Evolutionary conservation across 1,140 invertebrate genomes (phyloP).

Genomic region (Lamellibrachia luymesi): DNA sequence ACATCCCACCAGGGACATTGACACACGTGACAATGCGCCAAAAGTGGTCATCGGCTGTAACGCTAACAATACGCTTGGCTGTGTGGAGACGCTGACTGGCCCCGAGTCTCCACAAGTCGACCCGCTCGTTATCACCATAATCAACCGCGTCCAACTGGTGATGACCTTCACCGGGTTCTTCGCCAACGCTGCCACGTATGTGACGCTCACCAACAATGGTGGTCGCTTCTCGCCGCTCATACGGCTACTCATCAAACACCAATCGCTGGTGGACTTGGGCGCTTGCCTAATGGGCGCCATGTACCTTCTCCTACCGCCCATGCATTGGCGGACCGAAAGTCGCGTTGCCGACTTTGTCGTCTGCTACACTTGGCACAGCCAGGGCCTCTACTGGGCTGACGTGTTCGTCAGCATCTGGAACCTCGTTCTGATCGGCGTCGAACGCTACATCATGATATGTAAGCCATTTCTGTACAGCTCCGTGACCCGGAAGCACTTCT

Average conservation of each 20-base stretch:
- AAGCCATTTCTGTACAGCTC: slow-evolving; percentile 17
- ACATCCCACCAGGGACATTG: background rate
- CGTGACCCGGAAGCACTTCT: slow-evolving; percentile 7
- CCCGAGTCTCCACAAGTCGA: background rate
- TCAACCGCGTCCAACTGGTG: background rate
- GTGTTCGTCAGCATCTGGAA: slow-evolving; percentile 13
- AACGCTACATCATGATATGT: slow-evolving; percentile 18
- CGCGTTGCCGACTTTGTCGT: background rate
- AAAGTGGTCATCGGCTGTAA: background rate
- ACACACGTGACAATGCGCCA: background rate
- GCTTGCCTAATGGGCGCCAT: slow-evolving; percentile 10
- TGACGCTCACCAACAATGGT: background rate
- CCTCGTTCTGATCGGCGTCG: slow-evolving; percentile 13
- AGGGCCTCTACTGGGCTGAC: slow-evolving; percentile 18
- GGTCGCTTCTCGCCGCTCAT: slow-evolving; percentile 17
- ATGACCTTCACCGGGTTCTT: background rate
- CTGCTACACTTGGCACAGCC: slow-evolving; percentile 22
- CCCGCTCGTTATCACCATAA: background rate
- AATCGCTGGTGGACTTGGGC: slow-evolving; percentile 15
- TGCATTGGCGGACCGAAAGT: slow-evolving; percentile 10
- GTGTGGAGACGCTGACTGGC: background rate
- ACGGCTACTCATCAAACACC: slow-evolving; percentile 7
- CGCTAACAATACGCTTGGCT: background rate
- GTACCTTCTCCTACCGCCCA: slow-evolving; percentile 8
- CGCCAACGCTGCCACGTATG: background rate